Conservation (phyloP, 2,888 invertebrate species). For the Pristionchus arcanus region DNA sequence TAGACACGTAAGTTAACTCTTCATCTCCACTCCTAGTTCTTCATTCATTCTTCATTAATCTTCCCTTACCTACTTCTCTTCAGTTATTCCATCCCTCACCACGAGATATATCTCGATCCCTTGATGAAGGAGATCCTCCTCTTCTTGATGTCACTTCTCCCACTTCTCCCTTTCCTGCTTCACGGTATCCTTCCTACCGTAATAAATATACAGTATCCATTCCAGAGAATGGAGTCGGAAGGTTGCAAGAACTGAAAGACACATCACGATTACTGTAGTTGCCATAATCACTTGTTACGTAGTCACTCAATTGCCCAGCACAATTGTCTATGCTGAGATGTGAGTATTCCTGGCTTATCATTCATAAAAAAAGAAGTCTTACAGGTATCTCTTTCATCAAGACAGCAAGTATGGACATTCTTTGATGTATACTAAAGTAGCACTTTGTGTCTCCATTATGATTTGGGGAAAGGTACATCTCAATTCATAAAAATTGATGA, state of each 20-base stretch:
- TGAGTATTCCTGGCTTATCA: constrained; percentile 10
- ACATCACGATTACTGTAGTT: constrained; percentile 68
- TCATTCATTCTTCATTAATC: background rate
- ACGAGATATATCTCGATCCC: constrained; percentile 16
- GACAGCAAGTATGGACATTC: constrained; percentile 57
- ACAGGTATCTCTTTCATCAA: constrained; percentile 64
- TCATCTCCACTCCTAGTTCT: background rate
- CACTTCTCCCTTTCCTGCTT: constrained; percentile 48
- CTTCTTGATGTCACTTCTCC: constrained; percentile 54
- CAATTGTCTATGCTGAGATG: constrained; percentile 66
- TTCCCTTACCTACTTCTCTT: background rate
- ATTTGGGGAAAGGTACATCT: constrained; percentile 64
- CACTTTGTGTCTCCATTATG: constrained; percentile 61
- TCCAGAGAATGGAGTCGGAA: constrained; percentile 63
- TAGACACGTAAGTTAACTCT: constrained; percentile 21
- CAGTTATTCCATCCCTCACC: constrained; percentile 51
- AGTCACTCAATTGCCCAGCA: constrained; percentile 67
- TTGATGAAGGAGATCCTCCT: constrained; percentile 58
- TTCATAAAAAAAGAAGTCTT: background rate
- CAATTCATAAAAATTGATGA: background rate
- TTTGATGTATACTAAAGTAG: constrained; percentile 63
- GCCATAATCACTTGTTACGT: constrained; percentile 69
- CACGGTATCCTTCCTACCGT: constrained; percentile 14
- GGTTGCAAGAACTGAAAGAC: constrained; percentile 65
- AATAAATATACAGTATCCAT: background rate